Conservation (phyloP, 2,888 invertebrate genomes). For the Diaphora mendica region DNA sequence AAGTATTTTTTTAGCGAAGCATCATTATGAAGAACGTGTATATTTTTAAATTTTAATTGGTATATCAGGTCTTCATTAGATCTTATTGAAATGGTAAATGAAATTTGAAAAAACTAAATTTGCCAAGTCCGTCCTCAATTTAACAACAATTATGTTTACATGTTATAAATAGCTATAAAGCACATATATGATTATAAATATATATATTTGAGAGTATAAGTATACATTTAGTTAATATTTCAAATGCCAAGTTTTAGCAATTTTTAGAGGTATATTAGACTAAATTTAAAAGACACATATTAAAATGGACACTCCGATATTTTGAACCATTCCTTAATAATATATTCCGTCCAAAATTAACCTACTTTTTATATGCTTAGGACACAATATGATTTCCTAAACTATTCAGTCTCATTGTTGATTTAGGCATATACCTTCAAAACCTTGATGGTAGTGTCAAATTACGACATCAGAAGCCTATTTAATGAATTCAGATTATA, state of each 20-base stretch:
- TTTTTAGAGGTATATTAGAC: neutral
- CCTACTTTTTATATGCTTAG: neutral
- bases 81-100: neutral
- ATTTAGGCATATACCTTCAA: neutral
- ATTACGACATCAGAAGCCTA: neutral
- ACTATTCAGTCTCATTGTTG: neutral
- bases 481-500: neutral
- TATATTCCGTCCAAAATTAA: neutral
- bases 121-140: neutral
- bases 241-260: neutral
- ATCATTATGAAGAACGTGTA: neutral
- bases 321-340: neutral
- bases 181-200: neutral
- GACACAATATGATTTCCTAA: neutral
- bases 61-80: neutral
- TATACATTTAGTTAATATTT: neutral
- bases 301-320: neutral
- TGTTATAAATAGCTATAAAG: neutral
- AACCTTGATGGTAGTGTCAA: neutral
- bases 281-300: neutral
- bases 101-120: neutral
- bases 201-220: neutral
- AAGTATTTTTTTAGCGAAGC: neutral
- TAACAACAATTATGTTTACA: neutral
- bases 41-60: neutral